phyloP scores from a whole-genome alignment of 2,888 invertebrate species.

The Clusia tigrina region DNA sequence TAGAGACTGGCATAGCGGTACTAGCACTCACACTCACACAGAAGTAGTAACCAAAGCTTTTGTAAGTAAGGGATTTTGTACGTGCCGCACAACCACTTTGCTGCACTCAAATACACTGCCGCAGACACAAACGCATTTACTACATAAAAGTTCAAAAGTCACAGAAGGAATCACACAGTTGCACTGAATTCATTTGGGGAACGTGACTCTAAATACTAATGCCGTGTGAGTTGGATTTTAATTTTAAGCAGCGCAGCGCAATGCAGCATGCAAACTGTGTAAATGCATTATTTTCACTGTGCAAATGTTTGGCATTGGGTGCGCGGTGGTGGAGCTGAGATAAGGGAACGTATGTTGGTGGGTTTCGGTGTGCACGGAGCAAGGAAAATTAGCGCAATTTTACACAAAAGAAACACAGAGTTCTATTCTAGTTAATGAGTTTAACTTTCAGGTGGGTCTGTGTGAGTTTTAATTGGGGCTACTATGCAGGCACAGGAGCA shows the following conservation, averaged over 20 bases:
- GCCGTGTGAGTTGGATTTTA: slow-evolving; percentile 17
- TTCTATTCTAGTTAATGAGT: neutral
- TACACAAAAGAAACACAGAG: neutral
- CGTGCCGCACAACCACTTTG: neutral
- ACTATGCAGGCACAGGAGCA: too few species aligned
- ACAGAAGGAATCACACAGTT: neutral
- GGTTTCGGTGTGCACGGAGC: neutral
- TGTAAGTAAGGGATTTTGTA: slow-evolving; percentile 3
- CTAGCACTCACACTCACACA: neutral
- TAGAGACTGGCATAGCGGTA: too few species aligned
- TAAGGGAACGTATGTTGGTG: neutral
- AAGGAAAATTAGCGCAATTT: slow-evolving; percentile 2
- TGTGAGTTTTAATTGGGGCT: neutral
- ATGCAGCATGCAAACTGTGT: neutral
- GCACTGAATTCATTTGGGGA: slow-evolving; percentile 16
- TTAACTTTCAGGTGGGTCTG: neutral
- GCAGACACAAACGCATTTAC: neutral
- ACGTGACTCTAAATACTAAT: slow-evolving; percentile 18
- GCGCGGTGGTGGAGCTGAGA: neutral
- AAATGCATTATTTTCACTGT: neutral
- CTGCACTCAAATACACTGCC: neutral
- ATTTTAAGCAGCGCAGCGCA: too few species aligned
- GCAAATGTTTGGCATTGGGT: neutral
- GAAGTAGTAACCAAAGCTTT: neutral
- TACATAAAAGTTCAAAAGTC: neutral